Base-by-base conservation (phyloP, 1,140 invertebrate species). In the Pseudomyrmex dendroicus region DNA sequence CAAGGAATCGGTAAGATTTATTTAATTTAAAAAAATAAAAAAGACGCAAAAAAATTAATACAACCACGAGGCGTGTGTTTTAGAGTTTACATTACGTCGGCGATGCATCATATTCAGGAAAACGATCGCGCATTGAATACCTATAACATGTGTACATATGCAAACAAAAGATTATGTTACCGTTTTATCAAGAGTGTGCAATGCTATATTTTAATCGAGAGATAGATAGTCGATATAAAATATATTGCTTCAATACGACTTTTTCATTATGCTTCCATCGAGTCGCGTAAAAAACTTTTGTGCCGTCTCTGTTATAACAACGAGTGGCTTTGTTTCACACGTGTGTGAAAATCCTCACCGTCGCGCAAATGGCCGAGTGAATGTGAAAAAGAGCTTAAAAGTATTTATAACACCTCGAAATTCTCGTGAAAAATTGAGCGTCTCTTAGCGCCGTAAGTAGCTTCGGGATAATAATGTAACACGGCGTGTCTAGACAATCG, bases 401-500 rank as follows among this genome's bases (percentile, higher is more conserved):
- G 35, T 35, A 35, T 35, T 35, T 66, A 13, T 66, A 57, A 63
- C 5, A 25, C 2, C 7, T 35, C 35, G 35, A 35, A 35, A 35
- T 35, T 35, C 35, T 35, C 35, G 35, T 35, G 35, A 35, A 35
- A 35, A 35, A 35, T 35, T 7, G 5, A 35, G 5, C 35, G 5
- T 35, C 35, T 35, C 35, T 35, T 7, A 35, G 35, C 35, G 35
- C 35, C 35, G 35, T 35, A 35, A 35, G 35, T 35, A 35, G 44
- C 50, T 59, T 80, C n/a, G 15, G 22, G 44, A 80, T 70, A 50
- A 9, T 5, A 25, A 62, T 73, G 22, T 46, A 67, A 13, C 64
- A 7, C 70, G 66, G 66, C 66, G 59, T 72, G 44, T 70, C 57
- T 80, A 54, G 35, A 35, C 76, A 72, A 80, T 72, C 22, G 54